phyloP scores from a whole-genome alignment of 2,113 vertebrate species.

The Salvelinus namaycush region DNA sequence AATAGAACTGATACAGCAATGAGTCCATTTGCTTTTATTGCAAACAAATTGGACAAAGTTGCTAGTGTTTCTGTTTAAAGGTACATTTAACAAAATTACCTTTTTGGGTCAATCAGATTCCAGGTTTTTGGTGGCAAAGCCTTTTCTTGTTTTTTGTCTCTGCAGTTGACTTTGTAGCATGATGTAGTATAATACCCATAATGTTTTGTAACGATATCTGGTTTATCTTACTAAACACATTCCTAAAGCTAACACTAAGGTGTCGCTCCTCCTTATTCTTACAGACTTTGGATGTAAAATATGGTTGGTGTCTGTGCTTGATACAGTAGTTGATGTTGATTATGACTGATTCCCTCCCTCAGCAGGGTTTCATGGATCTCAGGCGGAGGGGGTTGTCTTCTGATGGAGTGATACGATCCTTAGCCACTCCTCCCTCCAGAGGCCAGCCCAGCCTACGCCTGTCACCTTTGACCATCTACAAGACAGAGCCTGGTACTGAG shows the following conservation, averaged over 20 bases:
- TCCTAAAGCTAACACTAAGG: no score
- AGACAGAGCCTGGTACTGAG: slow-evolving; percentile 72
- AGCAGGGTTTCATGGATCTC: slow-evolving; percentile 49
- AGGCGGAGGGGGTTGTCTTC: slow-evolving; percentile 66
- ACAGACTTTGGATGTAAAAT: not conserved
- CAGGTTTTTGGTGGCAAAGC: not conserved
- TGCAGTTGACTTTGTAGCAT: not conserved
- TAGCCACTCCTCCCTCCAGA: slow-evolving; percentile 14
- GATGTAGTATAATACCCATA: no score
- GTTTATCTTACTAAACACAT: no score
- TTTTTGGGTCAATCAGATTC: not conserved
- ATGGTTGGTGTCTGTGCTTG: not conserved
- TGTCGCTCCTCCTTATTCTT: not conserved
- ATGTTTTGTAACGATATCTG: no score
- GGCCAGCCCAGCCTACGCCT: slow-evolving; percentile 1
- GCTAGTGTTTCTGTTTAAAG: slow-evolving; percentile 7
- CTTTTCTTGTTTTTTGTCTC: not conserved
- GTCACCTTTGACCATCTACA: slow-evolving; percentile 64
- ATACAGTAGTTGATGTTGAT: not conserved
- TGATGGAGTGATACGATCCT: slow-evolving; percentile 47
- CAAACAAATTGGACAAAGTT: slow-evolving; percentile 25
- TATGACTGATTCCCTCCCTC: not conserved
- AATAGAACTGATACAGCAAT: not conserved
- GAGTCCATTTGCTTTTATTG: slow-evolving; percentile 6
- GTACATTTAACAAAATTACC: not conserved